These are phyloP conservation scores for Xestia rhomboidea DNA, from an alignment of 2,888 invertebrate genomes.

Conservation along the genomic window DNA sequence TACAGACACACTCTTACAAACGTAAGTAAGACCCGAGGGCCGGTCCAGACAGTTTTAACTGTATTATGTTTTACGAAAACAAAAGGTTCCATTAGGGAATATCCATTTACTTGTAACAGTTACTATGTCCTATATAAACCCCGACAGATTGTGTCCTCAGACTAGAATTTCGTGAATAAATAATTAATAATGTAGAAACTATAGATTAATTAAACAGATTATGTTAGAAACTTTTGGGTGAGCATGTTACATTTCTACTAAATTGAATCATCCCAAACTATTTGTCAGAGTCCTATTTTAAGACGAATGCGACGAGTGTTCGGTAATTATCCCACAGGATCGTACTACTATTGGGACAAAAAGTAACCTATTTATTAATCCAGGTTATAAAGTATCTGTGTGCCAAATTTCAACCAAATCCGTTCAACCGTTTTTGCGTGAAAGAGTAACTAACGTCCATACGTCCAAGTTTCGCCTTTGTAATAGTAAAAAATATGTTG, in stretches of 20 bases:
- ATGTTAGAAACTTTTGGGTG: background rate
- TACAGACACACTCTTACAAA: slow-evolving; percentile 6
- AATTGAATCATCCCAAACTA: slow-evolving; percentile 10
- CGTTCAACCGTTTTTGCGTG: too few relatives aligned
- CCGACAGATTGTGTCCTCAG: background rate
- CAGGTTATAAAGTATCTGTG: too few relatives aligned
- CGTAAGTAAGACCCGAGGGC: slow-evolving; percentile 16
- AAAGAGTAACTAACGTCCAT: too few relatives aligned
- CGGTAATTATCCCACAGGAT: too few relatives aligned
- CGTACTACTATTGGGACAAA: too few relatives aligned
- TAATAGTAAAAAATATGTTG: background rate
- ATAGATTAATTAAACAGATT: slow-evolving; percentile 12
- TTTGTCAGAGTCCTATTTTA: background rate
- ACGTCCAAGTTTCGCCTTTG: too few relatives aligned
- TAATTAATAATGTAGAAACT: slow-evolving; percentile 15
- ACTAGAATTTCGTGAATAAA: slow-evolving; percentile 7
- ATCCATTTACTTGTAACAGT: slow-evolving; percentile 34
- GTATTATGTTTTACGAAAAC: slow-evolving; percentile 38
- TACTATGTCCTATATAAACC: background rate
- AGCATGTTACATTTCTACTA: background rate
- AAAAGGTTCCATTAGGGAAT: slow-evolving; percentile 44
- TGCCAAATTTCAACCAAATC: too few relatives aligned
- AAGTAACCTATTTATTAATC: too few relatives aligned
- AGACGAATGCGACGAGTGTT: too few relatives aligned
- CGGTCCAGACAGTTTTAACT: slow-evolving; percentile 37